A percentile compares a stretch with the other conserved stretches of the same genome.
Evolutionary conservation across 2,888 invertebrate species (phyloP).

Genomic region (Clanis bilineata): DNA sequence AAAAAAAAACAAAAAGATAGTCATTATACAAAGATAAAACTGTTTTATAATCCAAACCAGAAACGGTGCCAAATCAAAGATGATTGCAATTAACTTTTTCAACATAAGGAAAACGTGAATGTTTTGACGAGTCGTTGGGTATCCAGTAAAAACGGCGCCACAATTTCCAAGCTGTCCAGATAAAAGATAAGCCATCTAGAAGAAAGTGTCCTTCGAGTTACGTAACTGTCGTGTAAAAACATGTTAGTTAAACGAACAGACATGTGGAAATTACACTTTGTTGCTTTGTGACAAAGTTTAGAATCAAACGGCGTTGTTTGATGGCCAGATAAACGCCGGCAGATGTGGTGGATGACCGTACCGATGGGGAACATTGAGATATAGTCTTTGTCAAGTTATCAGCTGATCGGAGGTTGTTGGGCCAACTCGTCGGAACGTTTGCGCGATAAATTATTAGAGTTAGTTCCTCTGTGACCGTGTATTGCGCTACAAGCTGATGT

Average conservation of each 20-base stretch:
- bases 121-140: conserved; percentile 5
- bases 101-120: not conserved
- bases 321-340: not conserved
- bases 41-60: not conserved
- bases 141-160: conserved; percentile 15
- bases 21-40: not conserved
- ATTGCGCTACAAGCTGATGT: not conserved
- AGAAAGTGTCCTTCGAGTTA: conserved; percentile 35
- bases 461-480: conserved; percentile 8
- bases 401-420: conserved; percentile 40
- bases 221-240: conserved; percentile 43
- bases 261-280: conserved; percentile 15
- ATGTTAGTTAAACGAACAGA: conserved; percentile 36
- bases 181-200: conserved; percentile 14
- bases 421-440: conserved; percentile 31
- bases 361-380: conserved; percentile 37
- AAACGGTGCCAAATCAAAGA: not conserved
- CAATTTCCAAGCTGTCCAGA: conserved; percentile 19
- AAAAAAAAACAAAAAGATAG: no score
- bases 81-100: conserved; percentile 6
- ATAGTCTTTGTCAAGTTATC: conserved; percentile 40
- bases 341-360: conserved; percentile 25
- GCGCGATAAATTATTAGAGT: conserved; percentile 31
- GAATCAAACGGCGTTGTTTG: conserved; percentile 10
- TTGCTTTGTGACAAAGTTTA: not conserved